Conservation (phyloP, 2,888 invertebrate genomes). For the Perithous albicinctus region DNA sequence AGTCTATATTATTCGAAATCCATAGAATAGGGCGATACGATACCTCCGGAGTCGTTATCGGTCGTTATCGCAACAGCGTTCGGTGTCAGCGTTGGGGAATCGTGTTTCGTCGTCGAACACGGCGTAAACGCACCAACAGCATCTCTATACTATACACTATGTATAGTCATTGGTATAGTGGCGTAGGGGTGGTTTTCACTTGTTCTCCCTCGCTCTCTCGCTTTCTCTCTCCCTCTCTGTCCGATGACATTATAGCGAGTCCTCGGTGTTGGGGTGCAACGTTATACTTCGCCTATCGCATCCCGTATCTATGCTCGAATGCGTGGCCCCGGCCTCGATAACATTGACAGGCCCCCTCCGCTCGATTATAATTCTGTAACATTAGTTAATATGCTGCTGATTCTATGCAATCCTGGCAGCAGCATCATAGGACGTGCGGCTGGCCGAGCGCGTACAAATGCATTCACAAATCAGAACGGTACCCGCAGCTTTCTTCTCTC, state of each 20-base stretch:
- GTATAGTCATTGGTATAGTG: constrained; percentile 18
- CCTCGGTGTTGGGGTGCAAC: constrained; percentile 47
- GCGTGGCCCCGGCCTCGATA: constrained; percentile 77
- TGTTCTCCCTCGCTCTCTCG: constrained; percentile 24
- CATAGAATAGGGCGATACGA: neutral
- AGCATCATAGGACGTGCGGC: constrained; percentile 67
- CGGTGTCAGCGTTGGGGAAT: constrained; percentile 71
- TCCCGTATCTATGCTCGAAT: constrained; percentile 78
- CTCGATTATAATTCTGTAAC: constrained; percentile 80
- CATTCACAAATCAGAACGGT: constrained; percentile 63
- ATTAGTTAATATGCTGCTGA: constrained; percentile 74
- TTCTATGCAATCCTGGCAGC: constrained; percentile 33
- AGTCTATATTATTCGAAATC: constrained; percentile 2
- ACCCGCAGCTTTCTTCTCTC: constrained; percentile 49
- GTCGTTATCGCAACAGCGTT: constrained; percentile 62
- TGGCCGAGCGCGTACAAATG: constrained; percentile 64
- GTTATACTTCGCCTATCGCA: constrained; percentile 54
- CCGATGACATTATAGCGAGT: constrained; percentile 49
- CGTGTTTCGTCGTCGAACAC: constrained; percentile 62
- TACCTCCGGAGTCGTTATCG: constrained; percentile 47
- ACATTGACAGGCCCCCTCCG: constrained; percentile 75
- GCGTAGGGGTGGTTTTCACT: constrained; percentile 41
- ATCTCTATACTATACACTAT: constrained; percentile 14
- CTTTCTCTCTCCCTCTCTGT: constrained; percentile 36
- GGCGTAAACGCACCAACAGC: constrained; percentile 39